Base-by-base conservation (phyloP, 2,113 vertebrate genomes). In the Brachyhypopomus occidentalis region DNA sequence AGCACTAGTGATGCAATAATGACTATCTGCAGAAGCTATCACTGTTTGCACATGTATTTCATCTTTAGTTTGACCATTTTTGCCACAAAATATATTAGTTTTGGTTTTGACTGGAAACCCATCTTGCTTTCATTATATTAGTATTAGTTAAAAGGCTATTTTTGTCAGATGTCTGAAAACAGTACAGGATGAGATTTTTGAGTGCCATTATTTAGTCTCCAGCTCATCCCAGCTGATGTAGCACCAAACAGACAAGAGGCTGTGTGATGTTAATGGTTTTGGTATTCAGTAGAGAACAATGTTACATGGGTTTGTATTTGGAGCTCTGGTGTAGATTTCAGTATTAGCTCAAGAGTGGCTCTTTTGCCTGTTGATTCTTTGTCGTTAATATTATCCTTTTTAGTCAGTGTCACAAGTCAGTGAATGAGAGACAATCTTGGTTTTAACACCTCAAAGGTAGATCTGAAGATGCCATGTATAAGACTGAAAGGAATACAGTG, bases 161-260 rank as follows among this genome's bases (percentile, higher is more conserved):
- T 63, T 64, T 27, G 12, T 19, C 62, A 64, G 4, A 12, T 27
- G 8, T 64, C 27, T 34, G 23, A 52, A 52, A 8, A 52, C 12
- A 52, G 67, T 77, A 58, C 73, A 63, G 64, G 74, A 71, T 71
- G n/a, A 76, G 67, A 52, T 52, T 52, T 52, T 52, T 52, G 45
- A 52, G 45, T 23, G 45, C 25, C 52, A 70, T 70, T 59, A 58
- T 20, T 22, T 56, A n/a, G 11, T 23, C 74, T 77, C 66, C 73
- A 82, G 64, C 71, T 77, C 66, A 75, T 71, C 72, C 74, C 74
- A 77, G 80, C 66, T 30, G 76, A 82, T 82, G 80, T 82, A 82
- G 80, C 80, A 77, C 62, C 56, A 75, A 64, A 81, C 60, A 67
- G 72, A 67, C 16, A 22, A 48, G 73, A 67, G 55, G 34, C 7